A percentile compares a stretch with the other conserved stretches of the same genome.
phyloP scores from a whole-genome alignment of 2,888 invertebrate species.

The Drosophila heteroneura region DNA sequence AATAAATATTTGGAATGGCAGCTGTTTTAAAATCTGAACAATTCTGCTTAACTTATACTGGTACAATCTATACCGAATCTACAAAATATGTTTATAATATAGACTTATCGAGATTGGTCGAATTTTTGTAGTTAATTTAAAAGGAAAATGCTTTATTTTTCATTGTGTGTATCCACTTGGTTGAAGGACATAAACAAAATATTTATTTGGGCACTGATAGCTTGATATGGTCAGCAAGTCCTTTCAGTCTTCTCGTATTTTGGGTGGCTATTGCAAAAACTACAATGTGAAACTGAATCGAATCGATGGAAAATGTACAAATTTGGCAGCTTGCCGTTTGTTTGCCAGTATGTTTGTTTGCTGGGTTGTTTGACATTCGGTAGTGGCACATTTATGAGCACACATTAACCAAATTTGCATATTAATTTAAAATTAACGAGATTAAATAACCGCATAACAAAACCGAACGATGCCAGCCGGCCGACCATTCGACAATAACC shows the following conservation, averaged over 20 bases:
- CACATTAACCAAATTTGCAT: slow-evolving; percentile 75
- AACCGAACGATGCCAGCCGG: slow-evolving; percentile 1
- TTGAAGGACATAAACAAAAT: slow-evolving; percentile 13
- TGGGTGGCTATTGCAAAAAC: slow-evolving; percentile 39
- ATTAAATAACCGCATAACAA: slow-evolving; percentile 33
- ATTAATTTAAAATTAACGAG: slow-evolving; percentile 78
- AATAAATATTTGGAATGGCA: neutral
- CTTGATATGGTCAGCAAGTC: slow-evolving; percentile 27
- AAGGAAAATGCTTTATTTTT: neutral
- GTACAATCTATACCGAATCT: neutral
- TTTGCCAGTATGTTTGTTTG: slow-evolving; percentile 11
- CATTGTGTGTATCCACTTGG: neutral
- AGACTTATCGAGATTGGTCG: neutral
- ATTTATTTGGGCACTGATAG: slow-evolving; percentile 35
- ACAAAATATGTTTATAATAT: neutral
- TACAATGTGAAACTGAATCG: slow-evolving; percentile 28
- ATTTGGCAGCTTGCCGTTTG: slow-evolving; percentile 27
- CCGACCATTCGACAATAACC: slow-evolving; percentile 9
- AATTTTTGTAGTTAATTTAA: neutral
- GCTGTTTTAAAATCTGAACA: neutral
- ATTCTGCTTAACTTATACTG: neutral
- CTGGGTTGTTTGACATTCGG: slow-evolving; percentile 10
- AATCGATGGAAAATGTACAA: slow-evolving; percentile 41
- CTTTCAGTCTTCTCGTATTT: slow-evolving; percentile 12
- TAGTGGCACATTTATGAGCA: slow-evolving; percentile 30